A percentile compares a stretch with the other conserved stretches of the same genome.
Evolutionary conservation across 2,888 invertebrate genomes (phyloP).

Genomic region (Allophyes oxyacanthae): DNA sequence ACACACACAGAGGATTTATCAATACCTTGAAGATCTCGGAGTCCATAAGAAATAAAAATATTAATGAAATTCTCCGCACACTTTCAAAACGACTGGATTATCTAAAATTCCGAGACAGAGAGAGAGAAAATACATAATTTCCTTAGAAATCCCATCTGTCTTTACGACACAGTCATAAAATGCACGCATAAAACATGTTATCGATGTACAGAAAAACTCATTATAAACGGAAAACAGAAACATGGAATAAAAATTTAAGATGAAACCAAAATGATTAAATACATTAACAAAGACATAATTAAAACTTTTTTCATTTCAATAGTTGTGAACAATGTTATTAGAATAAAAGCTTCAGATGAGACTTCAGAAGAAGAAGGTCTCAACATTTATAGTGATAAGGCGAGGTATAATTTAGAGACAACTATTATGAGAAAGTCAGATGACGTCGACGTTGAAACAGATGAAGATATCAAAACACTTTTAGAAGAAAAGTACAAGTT

Average conservation of each 20-base stretch:
- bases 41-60: neutral
- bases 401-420: slow-evolving; percentile 9
- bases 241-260: slow-evolving; percentile 48
- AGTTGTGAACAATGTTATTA: slow-evolving; percentile 29
- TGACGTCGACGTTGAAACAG: slow-evolving; percentile 43
- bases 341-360: slow-evolving; percentile 11
- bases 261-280: slow-evolving; percentile 58
- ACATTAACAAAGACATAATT: slow-evolving; percentile 33
- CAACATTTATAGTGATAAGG: slow-evolving; percentile 3
- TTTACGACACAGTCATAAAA: slow-evolving; percentile 63
- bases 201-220: slow-evolving; percentile 43
- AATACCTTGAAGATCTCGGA: neutral
- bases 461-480: slow-evolving; percentile 68
- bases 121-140: slow-evolving; percentile 25
- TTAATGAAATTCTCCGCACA: neutral
- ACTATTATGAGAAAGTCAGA: slow-evolving; percentile 23
- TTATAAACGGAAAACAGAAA: slow-evolving; percentile 44
- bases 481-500: slow-evolving; percentile 82
- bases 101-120: slow-evolving; percentile 10
- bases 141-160: slow-evolving; percentile 39
- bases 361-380: slow-evolving; percentile 22
- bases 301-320: slow-evolving; percentile 41
- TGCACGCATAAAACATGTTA: slow-evolving; percentile 58
- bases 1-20: neutral
- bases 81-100: slow-evolving; percentile 9